Evolutionary conservation across 2,797 vertebrate genomes (phyloP), one percentile per base, ranked within the genome.

Genomic region (Linurgus olivaceus): DNA sequence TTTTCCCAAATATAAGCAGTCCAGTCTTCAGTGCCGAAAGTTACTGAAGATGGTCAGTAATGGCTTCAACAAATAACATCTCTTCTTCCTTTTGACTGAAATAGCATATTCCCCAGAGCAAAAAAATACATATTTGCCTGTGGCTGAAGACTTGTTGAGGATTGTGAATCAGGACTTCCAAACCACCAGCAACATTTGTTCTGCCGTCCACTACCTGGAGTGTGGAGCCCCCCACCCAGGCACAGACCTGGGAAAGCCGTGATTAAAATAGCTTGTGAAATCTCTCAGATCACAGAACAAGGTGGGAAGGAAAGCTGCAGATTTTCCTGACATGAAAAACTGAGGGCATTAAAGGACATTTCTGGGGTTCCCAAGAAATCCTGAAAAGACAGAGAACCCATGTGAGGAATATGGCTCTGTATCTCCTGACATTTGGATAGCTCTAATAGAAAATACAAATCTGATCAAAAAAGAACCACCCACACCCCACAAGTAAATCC

Each of bases 261-360:
- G 57, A 90, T 74, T 63, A 77, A 76, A 88, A 77, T n/a, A 58
- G 78, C 29, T 83, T 90, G 38, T 88, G 87, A 88, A 88, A 80
- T 61, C 63, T 94, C 68, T 81, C 93, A 86, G 57, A 54, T 44
- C 68, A 40, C 33, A 47, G 48, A 77, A 74, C n/a, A 76, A 77
- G 38, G 35, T 42, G 51, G 45, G 72, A 90, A 76, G 33, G 79
- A 80, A 78, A 19, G 67, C 40, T 54, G 38, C 28, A 81, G 48
- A 76, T 87, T 87, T 76, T 85, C 68, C 55, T 86, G 85, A 67
- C 50, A 0, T 38, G 18, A 83, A 47, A 55, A 74, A 50, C 8
- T 42, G 26, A 58, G 31, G 61, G 26, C 35, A 47, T 88, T 68
- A 65, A 80, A 75, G 70, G 42, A 75, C 13, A 25, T n/a, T 67